These are phyloP conservation scores for Limonius californicus DNA, from an alignment of 1,140 invertebrate genomes.

Conservation along the genomic window DNA sequence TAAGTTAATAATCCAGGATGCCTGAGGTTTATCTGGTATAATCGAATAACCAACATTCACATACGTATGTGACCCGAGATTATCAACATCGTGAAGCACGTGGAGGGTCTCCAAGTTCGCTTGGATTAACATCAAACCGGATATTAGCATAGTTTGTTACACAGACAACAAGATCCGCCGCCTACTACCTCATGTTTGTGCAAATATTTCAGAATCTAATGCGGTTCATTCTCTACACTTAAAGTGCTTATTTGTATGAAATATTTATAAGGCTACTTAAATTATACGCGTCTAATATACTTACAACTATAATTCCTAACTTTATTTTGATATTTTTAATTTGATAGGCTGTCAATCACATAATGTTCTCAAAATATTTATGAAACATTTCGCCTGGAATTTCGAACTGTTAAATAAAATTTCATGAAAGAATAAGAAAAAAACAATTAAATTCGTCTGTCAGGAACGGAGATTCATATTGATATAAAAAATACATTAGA, in stretches of 20 bases:
- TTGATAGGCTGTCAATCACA: too few relatives aligned
- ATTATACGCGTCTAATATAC: too few relatives aligned
- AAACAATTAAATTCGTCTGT: too few relatives aligned
- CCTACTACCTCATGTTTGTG: not conserved
- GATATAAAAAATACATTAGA: too few relatives aligned
- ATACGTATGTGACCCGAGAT: slow-evolving; percentile 8
- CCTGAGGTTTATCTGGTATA: not conserved
- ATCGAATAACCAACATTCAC: slow-evolving; percentile 5
- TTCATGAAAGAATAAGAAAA: too few relatives aligned
- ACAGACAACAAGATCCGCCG: not conserved
- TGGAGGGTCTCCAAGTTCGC: not conserved
- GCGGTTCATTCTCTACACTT: not conserved
- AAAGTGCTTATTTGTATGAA: not conserved
- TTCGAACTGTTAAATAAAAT: too few relatives aligned
- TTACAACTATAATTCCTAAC: too few relatives aligned
- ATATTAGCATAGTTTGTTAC: slow-evolving; percentile 15
- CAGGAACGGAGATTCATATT: too few relatives aligned
- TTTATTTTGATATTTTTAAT: too few relatives aligned
- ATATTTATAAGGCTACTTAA: not conserved
- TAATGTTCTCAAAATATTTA: too few relatives aligned
- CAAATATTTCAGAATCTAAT: slow-evolving; percentile 7
- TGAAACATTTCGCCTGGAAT: too few relatives aligned
- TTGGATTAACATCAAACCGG: slow-evolving; percentile 13
- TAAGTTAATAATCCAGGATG: not conserved
- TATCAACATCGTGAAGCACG: slow-evolving; percentile 8